Percentiles rank a stretch among this genome's conserved stretches.
Evolutionary conservation across 2,888 invertebrate genomes (phyloP).

Genomic region (Mactromeris polynyma): DNA sequence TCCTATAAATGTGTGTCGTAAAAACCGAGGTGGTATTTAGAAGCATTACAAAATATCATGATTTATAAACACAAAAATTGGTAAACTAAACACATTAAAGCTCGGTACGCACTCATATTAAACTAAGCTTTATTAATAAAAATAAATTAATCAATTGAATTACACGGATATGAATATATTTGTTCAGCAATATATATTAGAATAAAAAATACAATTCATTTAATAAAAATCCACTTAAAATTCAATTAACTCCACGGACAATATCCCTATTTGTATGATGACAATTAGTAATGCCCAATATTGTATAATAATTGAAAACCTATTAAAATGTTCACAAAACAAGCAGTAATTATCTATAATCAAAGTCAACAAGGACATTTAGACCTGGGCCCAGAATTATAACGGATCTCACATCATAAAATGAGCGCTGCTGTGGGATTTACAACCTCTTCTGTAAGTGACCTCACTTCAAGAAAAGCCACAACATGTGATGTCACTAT

Average conservation of each 20-base stretch:
- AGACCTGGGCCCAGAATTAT: not conserved
- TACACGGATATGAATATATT: not conserved
- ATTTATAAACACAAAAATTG: not conserved
- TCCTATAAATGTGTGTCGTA: not conserved
- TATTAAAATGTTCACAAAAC: constrained; percentile 9
- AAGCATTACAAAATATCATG: not conserved
- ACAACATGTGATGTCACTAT: too few species aligned
- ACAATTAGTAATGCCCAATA: not conserved
- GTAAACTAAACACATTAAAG: not conserved
- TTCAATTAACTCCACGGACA: not conserved
- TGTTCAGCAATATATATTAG: not conserved
- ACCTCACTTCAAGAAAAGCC: too few species aligned
- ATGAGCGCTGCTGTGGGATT: too few species aligned
- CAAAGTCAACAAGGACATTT: not conserved
- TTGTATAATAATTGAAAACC: not conserved
- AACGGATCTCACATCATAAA: too few species aligned
- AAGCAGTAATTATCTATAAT: not conserved
- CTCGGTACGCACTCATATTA: not conserved
- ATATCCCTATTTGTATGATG: not conserved
- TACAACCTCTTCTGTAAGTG: too few species aligned
- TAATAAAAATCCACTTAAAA: not conserved
- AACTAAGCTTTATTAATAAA: not conserved
- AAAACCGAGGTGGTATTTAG: not conserved
- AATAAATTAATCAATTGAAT: not conserved
- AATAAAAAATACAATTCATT: not conserved